A percentile compares a stretch with the other conserved stretches of the same genome.
phyloP scores from a whole-genome alignment of 2,888 invertebrate genomes.

The Liopterus haemorrhoidalis region DNA sequence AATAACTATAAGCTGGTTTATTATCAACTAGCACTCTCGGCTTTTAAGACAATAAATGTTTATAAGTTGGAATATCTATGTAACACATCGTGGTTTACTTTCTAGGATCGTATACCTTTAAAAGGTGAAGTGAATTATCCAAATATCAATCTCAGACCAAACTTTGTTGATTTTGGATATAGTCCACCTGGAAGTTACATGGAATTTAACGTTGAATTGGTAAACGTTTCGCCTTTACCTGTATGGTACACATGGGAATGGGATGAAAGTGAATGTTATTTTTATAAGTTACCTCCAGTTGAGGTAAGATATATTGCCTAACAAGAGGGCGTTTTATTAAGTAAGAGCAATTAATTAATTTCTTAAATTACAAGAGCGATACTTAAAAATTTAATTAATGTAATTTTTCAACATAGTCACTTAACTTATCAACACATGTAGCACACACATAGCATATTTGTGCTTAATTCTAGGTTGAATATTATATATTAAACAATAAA shows the following conservation, averaged over 20 bases:
- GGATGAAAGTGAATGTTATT: conserved; percentile 5
- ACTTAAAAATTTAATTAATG: too few relatives aligned
- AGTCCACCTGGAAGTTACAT: conserved; percentile 48
- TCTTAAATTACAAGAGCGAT: too few relatives aligned
- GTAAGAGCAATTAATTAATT: too few relatives aligned
- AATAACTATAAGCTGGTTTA: too few relatives aligned
- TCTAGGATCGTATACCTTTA: conserved; percentile 60
- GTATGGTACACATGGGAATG: conserved; percentile 41
- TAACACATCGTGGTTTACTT: conserved; percentile 28
- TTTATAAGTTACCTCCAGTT: background rate
- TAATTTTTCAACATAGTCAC: too few relatives aligned
- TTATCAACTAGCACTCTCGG: too few relatives aligned
- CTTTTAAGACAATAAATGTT: conserved; percentile 10
- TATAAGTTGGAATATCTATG: conserved; percentile 8
- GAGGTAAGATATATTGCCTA: too few relatives aligned
- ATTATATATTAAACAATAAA: too few relatives aligned
- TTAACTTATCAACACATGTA: too few relatives aligned
- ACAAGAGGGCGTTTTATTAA: too few relatives aligned
- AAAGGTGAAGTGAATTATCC: conserved; percentile 63
- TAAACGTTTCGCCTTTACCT: conserved; percentile 51
- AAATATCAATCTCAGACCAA: conserved; percentile 54
- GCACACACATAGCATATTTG: too few relatives aligned
- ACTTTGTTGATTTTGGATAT: conserved; percentile 57
- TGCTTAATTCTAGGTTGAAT: too few relatives aligned
- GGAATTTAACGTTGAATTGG: conserved; percentile 46